Evolutionary conservation across 2,113 vertebrate species (phyloP), one percentile per base, ranked within the genome.

Genomic region (Circaetus cinerascens): DNA sequence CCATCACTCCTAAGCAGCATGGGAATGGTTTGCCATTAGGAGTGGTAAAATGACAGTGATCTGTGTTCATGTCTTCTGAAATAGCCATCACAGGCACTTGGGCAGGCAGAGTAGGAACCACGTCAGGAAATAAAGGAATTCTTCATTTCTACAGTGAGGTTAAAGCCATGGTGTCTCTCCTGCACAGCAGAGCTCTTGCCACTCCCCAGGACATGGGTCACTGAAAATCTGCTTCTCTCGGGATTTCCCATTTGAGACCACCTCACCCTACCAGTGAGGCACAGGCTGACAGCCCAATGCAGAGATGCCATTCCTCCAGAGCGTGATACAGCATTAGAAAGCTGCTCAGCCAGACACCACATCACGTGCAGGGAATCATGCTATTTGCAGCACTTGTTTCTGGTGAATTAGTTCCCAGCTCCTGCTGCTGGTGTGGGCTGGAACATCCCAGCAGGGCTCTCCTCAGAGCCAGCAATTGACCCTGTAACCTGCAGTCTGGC

Each of bases 201-300:
- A 4, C 2, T 1, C 12, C 3, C 7, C 13, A 8, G 46, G 23
- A 46, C 29, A 16, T 6, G 27, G 30, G 12, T 16, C 0, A 0
- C 29, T 7, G 5, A 67, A 74, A 94, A 50, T 4, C 25, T 59
- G 9, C 46, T 34, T 12, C 20, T 88, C 18, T 34, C 36, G 43
- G 43, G 29, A 57, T 78, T 85, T 85, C 56, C n/a, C 16, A 2
- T 69, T 45, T 51, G 51, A 92, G 38, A 32, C 26, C 45, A 29
- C 26, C 50, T 69, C 56, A 38, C 26, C 16, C 23, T 46, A 29
- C 11, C 50, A 38, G 27, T 22, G 30, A 26, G 11, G 34, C n/a
- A 38, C 22, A 82, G 3, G 5, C 57, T 68, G 67, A 76, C 62
- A 86, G 36, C 27, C 34, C 67, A 27, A 0, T 14, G 26, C 20